Conservation (phyloP, 2,113 vertebrate genomes). For the Vombatus ursinus region DNA sequence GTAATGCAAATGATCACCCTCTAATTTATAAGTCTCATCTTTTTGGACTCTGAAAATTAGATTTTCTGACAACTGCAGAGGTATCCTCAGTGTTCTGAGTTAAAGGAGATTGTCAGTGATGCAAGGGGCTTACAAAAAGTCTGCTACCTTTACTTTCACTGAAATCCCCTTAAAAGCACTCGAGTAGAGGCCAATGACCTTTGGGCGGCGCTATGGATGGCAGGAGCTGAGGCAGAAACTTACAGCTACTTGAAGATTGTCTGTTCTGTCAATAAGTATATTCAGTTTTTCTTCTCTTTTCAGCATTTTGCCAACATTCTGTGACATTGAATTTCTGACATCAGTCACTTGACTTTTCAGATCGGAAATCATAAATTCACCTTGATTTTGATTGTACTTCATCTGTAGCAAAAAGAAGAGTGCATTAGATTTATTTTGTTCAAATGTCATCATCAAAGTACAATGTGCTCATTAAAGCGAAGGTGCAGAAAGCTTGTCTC, state of each 20-base stretch:
- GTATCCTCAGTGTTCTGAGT: slow-evolving; percentile 15
- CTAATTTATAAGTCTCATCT: slow-evolving; percentile 8
- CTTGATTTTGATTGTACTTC: slow-evolving; percentile 67
- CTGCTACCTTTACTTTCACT: not conserved
- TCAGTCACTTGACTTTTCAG: slow-evolving; percentile 88
- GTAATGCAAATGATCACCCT: not conserved
- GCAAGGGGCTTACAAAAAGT: not conserved
- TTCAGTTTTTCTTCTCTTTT: slow-evolving; percentile 86
- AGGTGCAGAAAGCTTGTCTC: slow-evolving; percentile 26
- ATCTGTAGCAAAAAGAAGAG: slow-evolving; percentile 65
- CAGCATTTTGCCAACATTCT: slow-evolving; percentile 90
- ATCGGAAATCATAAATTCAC: slow-evolving; percentile 35
- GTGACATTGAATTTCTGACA: slow-evolving; percentile 87
- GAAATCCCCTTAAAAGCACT: not conserved
- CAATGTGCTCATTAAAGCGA: not conserved
- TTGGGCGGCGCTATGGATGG: not conserved
- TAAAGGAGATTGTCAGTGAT: not conserved
- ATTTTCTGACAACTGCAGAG: slow-evolving; percentile 40
- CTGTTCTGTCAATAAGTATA: slow-evolving; percentile 83
- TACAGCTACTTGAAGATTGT: slow-evolving; percentile 85
- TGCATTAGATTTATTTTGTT: slow-evolving; percentile 39
- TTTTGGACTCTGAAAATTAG: slow-evolving; percentile 33
- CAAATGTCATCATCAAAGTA: slow-evolving; percentile 33
- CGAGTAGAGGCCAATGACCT: not conserved
- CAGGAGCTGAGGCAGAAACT: slow-evolving; percentile 65